Conservation (phyloP, 1,140 invertebrate genomes). For the Cardiocondyla obscurior region DNA sequence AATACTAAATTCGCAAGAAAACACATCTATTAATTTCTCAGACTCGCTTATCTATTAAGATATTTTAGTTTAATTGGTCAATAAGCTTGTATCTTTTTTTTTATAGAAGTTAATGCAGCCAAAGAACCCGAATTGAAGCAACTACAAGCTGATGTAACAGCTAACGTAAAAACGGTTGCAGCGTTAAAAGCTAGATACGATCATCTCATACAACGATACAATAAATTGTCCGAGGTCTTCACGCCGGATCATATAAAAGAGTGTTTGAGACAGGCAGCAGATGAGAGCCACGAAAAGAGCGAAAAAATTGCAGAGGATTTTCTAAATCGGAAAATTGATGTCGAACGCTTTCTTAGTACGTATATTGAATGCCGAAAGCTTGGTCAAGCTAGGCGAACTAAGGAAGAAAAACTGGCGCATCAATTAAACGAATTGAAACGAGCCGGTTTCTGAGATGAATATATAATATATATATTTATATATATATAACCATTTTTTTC, state of each 20-base stretch:
- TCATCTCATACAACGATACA: slow-evolving; percentile 87
- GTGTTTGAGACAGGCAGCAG: slow-evolving; percentile 85
- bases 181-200: slow-evolving; percentile 89
- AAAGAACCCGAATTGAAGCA: slow-evolving; percentile 88
- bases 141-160: slow-evolving; percentile 86
- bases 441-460: slow-evolving; percentile 84
- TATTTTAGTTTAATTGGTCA: not conserved
- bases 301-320: slow-evolving; percentile 91
- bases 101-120: slow-evolving; percentile 87
- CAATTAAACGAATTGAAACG: slow-evolving; percentile 88
- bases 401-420: slow-evolving; percentile 90
- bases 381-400: slow-evolving; percentile 89
- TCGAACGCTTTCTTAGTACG: slow-evolving; percentile 89
- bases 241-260: slow-evolving; percentile 90
- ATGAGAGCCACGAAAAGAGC: slow-evolving; percentile 89
- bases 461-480: not conserved
- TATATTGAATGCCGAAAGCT: slow-evolving; percentile 89
- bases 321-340: slow-evolving; percentile 89
- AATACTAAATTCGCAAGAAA: not conserved
- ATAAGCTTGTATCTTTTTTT: not conserved
- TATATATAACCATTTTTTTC: slow-evolving; percentile 65
- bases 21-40: not conserved
- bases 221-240: slow-evolving; percentile 89
- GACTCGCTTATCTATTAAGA: not conserved
- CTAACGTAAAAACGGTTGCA: slow-evolving; percentile 87